A percentile compares a stretch with the other conserved stretches of the same genome.
These are phyloP conservation scores for Bemisia tabaci DNA, from an alignment of 1,140 invertebrate species.

Conservation along the genomic window DNA sequence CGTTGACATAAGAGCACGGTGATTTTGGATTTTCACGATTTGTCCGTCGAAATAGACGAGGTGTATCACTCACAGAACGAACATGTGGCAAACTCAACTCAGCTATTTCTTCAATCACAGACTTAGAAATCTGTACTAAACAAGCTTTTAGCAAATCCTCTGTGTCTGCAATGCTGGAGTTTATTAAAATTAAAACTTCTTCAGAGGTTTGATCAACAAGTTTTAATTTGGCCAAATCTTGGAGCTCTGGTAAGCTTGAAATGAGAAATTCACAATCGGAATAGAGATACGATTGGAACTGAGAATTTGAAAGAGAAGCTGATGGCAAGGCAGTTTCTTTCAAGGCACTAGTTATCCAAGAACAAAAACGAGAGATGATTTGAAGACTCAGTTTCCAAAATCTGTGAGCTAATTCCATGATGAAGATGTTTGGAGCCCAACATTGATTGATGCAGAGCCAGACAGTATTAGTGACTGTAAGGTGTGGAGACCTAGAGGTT, in stretches of 20 bases:
- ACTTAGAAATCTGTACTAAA: conserved; percentile 1
- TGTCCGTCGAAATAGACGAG: conserved; percentile 79
- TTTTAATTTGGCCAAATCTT: conserved; percentile 19
- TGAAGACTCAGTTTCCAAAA: conserved; percentile 82
- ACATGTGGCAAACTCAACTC: conserved; percentile 40
- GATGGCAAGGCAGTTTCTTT: conserved; percentile 1
- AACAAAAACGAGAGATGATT: conserved; percentile 41
- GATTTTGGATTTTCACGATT: conserved; percentile 73
- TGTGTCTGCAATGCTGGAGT: neutral
- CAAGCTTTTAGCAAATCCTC: neutral
- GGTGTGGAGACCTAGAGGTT: conserved; percentile 7
- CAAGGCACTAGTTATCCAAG: neutral
- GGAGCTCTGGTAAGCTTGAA: conserved; percentile 30
- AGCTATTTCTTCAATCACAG: conserved; percentile 39
- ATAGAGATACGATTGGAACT: conserved; percentile 36
- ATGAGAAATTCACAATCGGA: conserved; percentile 33
- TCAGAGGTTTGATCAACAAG: conserved; percentile 28
- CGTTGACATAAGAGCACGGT: conserved; percentile 60
- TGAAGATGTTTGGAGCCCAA: conserved; percentile 59
- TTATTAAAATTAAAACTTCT: neutral
- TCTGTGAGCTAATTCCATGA: conserved; percentile 53
- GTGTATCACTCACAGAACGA: conserved; percentile 77
- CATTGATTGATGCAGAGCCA: conserved; percentile 47
- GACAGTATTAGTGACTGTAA: conserved; percentile 30
- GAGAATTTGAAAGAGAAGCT: conserved; percentile 22